Conservation (phyloP, 2,797 vertebrate species). For the Xyrichtys novacula region DNA sequence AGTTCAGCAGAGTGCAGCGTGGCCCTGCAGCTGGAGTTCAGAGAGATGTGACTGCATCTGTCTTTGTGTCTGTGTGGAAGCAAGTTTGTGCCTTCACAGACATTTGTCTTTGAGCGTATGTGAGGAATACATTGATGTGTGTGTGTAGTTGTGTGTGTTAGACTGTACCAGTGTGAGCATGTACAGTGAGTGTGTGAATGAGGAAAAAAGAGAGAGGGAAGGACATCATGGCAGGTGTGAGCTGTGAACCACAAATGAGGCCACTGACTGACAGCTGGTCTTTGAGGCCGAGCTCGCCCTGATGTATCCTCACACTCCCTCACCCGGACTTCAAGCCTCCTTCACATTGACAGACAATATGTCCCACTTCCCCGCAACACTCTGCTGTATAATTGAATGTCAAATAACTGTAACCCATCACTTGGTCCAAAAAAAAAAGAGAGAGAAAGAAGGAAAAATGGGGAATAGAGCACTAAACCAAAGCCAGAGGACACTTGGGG, state of each 20-base stretch:
- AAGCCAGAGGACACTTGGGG: constrained; percentile 5
- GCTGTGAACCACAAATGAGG: constrained; percentile 71
- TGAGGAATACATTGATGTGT: not conserved
- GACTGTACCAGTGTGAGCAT: not conserved
- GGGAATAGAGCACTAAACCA: constrained; percentile 55
- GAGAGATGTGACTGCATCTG: constrained; percentile 29
- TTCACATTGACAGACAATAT: constrained; percentile 71
- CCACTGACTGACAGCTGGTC: constrained; percentile 70
- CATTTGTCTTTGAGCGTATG: constrained; percentile 3
- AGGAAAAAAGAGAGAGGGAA: not conserved
- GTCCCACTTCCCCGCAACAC: constrained; percentile 61
- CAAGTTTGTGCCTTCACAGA: constrained; percentile 7
- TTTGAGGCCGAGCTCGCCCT: constrained; percentile 66
- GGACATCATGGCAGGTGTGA: constrained; percentile 63
- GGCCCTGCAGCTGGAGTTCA: constrained; percentile 59
- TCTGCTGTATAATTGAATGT: constrained; percentile 73
- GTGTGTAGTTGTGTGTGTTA: constrained; percentile 4
- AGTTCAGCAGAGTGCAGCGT: constrained; percentile 67
- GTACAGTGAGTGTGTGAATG: not conserved
- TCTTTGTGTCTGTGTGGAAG: constrained; percentile 4
- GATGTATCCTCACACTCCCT: constrained; percentile 60
- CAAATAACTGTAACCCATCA: constrained; percentile 60
- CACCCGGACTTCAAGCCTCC: constrained; percentile 43
- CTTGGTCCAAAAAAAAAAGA: constrained; percentile 28
- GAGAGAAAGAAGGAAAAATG: no score